Conservation (phyloP, 2,888 invertebrate genomes). For the Ecliptopera silaceata region DNA sequence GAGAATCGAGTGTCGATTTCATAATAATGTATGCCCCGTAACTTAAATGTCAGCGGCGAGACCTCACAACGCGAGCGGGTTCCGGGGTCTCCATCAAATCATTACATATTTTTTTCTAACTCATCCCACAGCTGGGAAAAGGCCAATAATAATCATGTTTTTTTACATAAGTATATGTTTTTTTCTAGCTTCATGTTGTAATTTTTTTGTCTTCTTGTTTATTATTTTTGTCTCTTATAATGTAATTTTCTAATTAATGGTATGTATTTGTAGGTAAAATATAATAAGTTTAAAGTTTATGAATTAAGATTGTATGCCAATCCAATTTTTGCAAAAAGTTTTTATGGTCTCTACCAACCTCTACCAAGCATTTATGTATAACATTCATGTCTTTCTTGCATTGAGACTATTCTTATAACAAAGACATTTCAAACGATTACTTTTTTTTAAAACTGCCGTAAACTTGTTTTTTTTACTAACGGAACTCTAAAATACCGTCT, state of each 20-base stretch:
- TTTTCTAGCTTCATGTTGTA: no score
- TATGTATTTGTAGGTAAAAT: no score
- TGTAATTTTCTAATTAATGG: no score
- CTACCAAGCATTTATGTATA: background rate
- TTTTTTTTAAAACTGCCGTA: background rate
- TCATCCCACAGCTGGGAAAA: no score
- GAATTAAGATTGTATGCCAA: no score
- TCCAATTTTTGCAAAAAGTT: no score
- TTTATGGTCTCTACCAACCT: background rate
- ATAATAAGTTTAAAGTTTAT: no score
- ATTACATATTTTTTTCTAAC: no score
- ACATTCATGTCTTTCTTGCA: background rate
- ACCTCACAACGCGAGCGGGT: background rate
- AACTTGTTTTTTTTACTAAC: conserved; percentile 5
- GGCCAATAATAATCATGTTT: no score
- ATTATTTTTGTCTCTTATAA: no score
- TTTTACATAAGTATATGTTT: no score
- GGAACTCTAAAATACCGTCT: conserved; percentile 32
- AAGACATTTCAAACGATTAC: conserved; percentile 3
- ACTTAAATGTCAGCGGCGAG: conserved; percentile 17
- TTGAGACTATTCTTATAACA: background rate
- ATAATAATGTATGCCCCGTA: conserved; percentile 51
- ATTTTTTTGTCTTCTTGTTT: no score
- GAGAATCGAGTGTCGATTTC: conserved; percentile 55
- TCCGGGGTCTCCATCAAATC: background rate